These are phyloP conservation scores for Actinemys pallida DNA, from an alignment of 2,113 vertebrate genomes.

Conservation along the genomic window DNA sequence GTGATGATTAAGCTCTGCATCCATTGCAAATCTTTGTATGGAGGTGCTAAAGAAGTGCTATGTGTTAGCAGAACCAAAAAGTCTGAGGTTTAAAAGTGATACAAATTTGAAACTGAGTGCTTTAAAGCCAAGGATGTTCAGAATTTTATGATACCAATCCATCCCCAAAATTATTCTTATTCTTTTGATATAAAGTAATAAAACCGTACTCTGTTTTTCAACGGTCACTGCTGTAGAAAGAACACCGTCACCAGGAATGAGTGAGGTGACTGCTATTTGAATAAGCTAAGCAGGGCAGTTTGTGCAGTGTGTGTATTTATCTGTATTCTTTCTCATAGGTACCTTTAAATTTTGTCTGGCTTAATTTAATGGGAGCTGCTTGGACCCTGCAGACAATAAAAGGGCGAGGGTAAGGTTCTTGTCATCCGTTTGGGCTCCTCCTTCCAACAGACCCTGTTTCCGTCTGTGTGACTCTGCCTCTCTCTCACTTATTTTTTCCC, in stretches of 20 bases:
- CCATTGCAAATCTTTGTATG: not conserved
- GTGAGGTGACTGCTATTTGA: constrained; percentile 39
- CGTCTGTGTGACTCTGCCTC: constrained; percentile 84
- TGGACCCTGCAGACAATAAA: constrained; percentile 88
- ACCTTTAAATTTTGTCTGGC: constrained; percentile 98
- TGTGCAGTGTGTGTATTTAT: constrained; percentile 89
- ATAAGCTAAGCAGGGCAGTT: constrained; percentile 49
- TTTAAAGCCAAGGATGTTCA: not conserved
- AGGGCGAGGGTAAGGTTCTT: constrained; percentile 99
- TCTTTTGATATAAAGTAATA: not conserved
- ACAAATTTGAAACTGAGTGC: not conserved
- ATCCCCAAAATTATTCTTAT: not conserved
- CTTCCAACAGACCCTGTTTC: constrained; percentile 82
- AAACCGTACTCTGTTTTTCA: not conserved
- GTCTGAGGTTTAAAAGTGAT: not conserved
- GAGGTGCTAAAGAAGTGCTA: not conserved
- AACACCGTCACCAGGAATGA: not conserved
- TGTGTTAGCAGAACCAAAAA: not conserved
- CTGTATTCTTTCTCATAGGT: constrained; percentile 99
- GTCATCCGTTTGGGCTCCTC: constrained; percentile 92
- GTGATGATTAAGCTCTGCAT: too few species aligned
- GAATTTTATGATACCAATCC: rapidly evolving
- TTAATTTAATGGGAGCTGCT: constrained; percentile 97
- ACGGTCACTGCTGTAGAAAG: rapidly evolving
- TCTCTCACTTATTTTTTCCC: constrained; percentile 78